Percentiles rank a stretch among this genome's conserved stretches.
These are phyloP conservation scores for cat (Felis catus) DNA, from an alignment of 2,113 vertebrate species.

Conservation along the genomic window DNA sequence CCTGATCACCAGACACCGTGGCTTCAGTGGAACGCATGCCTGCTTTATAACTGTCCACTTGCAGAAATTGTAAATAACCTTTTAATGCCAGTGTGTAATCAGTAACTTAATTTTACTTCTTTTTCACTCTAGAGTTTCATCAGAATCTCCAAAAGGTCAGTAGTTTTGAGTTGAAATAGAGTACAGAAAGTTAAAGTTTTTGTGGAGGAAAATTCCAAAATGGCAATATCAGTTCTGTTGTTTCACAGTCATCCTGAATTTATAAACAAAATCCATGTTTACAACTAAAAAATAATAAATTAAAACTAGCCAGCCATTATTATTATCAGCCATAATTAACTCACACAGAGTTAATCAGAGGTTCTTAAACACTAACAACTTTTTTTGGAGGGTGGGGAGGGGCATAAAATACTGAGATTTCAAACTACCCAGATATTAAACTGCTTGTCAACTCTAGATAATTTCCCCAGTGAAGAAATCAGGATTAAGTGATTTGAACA, in stretches of 20 bases:
- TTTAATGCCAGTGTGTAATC: constrained; percentile 39
- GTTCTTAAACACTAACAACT: neutral
- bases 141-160: neutral
- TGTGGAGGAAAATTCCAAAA: neutral
- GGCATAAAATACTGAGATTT: neutral
- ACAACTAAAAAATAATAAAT: neutral
- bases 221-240: neutral
- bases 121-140: constrained; percentile 22
- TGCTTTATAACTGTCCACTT: constrained; percentile 44
- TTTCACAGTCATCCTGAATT: neutral
- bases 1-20: neutral
- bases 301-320: neutral
- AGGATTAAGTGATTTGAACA: neutral
- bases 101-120: neutral
- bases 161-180: constrained; percentile 39
- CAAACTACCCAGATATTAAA: constrained; percentile 10
- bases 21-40: neutral
- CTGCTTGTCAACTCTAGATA: neutral
- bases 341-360: neutral
- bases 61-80: constrained; percentile 47
- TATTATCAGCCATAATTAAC: no score
- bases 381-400: neutral
- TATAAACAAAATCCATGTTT: neutral
- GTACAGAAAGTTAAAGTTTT: neutral
- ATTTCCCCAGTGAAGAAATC: neutral